Percentiles rank a stretch among this genome's conserved stretches.
Conservation (phyloP, 1,140 invertebrate species). For the Coelopa frigida region DNA sequence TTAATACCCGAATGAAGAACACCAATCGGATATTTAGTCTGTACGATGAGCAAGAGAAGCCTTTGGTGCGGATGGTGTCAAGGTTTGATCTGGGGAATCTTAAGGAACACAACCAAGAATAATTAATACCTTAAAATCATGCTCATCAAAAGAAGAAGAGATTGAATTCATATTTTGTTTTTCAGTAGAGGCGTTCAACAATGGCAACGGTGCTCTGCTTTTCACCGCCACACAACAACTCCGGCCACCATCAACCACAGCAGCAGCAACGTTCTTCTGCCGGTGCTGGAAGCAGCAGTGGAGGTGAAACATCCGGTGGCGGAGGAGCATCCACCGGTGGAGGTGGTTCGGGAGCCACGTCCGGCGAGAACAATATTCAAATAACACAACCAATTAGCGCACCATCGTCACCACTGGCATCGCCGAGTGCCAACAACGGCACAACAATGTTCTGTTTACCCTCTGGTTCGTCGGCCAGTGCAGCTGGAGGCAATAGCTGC, state of each 20-base stretch:
- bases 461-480: constrained; percentile 26
- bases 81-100: too few relatives aligned
- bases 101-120: too few relatives aligned
- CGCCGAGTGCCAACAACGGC: constrained; percentile 39
- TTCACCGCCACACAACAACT: constrained; percentile 52
- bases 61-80: too few relatives aligned
- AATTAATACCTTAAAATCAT: too few relatives aligned
- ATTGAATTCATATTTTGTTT: constrained; percentile 18
- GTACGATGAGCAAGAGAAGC: too few relatives aligned
- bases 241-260: constrained; percentile 47
- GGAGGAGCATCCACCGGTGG: constrained; percentile 1
- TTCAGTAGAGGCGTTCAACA: constrained; percentile 60
- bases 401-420: constrained; percentile 55
- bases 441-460: constrained; percentile 38
- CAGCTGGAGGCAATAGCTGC: constrained; percentile 18
- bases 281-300: constrained; percentile 1
- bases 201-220: constrained; percentile 53
- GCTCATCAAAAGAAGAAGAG: too few relatives aligned
- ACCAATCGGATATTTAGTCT: too few relatives aligned
- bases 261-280: constrained; percentile 38
- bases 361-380: constrained; percentile 49
- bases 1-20: too few relatives aligned
- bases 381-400: constrained; percentile 63
- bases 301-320: not conserved
- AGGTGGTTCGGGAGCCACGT: too few relatives aligned